phyloP scores from a whole-genome alignment of 64 coral and sea anemone genomes.

The Montipora cactus region DNA sequence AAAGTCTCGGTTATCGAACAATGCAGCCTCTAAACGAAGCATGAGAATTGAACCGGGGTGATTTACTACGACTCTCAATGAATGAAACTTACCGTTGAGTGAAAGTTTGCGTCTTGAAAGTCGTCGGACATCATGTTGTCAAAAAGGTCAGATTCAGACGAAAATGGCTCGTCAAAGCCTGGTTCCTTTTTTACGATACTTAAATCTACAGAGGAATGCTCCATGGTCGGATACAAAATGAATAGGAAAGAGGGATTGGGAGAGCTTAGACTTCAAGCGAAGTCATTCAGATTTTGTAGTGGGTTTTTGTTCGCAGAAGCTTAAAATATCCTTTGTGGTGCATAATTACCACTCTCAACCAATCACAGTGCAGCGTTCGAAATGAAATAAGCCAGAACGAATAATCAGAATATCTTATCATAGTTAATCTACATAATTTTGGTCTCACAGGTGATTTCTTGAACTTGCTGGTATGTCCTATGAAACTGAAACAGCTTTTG shows the following conservation, averaged over 20 bases:
- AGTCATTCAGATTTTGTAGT: constrained; percentile 31
- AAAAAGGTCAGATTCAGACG: constrained; percentile 81
- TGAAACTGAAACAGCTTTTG: constrained; percentile 46
- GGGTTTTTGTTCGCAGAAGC: constrained; percentile 44
- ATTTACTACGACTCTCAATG: constrained; percentile 46
- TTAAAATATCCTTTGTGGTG: background rate
- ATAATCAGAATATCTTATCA: constrained; percentile 62
- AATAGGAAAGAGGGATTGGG: background rate
- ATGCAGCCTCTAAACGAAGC: background rate
- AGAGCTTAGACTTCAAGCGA: background rate
- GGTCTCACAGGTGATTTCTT: constrained; percentile 94
- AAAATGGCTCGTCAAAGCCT: constrained; percentile 74
- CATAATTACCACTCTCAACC: constrained; percentile 43
- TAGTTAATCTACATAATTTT: constrained; percentile 73
- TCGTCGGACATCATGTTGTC: constrained; percentile 92
- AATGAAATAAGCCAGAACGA: constrained; percentile 71
- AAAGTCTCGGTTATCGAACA: constrained; percentile 6
- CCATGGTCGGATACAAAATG: constrained; percentile 67
- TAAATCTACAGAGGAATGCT: constrained; percentile 88
- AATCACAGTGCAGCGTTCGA: constrained; percentile 56
- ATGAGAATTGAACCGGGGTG: background rate
- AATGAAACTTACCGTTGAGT: constrained; percentile 82
- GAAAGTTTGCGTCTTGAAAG: constrained; percentile 88
- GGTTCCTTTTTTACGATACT: constrained; percentile 96
- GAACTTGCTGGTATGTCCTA: constrained; percentile 83